Base-by-base conservation (phyloP, 2,797 vertebrate species). In the Anas bernieri region DNA sequence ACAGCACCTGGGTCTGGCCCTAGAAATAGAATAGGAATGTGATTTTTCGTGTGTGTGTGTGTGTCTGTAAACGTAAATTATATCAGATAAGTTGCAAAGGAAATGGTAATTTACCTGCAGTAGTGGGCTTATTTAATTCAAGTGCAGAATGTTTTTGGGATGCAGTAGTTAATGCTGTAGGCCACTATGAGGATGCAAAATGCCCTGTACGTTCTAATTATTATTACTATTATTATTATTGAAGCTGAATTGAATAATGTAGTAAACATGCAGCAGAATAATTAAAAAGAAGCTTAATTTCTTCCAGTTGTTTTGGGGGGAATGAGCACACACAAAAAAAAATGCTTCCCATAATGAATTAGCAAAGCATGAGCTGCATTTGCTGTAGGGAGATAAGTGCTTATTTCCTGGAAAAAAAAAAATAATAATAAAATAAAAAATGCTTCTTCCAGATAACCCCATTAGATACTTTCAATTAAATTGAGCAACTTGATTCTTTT, bases 221-320 rank as follows among this genome's bases (percentile, higher is more conserved):
- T 41, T 48, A n/a, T n/a, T 83, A 62, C 67, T 84, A 66, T 61
- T 77, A 84, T 67, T 90, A 66, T 52, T 52, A 45, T 61, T 80
- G 82, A 96, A 82, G 22, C 17, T 59, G 43, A 80, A 88, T 63
- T 94, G 39, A 93, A 78, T 86, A 84, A 89, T n/a, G 15, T 35
- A 81, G 45, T 64, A 72, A 95, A 91, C 33, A 55, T 76, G n/a
- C 16, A 82, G 28, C n/a, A 68, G 63, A 78, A 76, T 74, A 93
- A 94, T 88, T 80, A 83, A 92, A 92, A 92, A 39, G 14, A 96
- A 91, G 41, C 15, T 68, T 86, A 45, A 86, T 93, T 95, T 93
- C 30, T 93, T 89, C 37, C 52, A 74, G 59, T 78, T 90, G 28
- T 91, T 93, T 93, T 69, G 22, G 54, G 33, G 31, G 28, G 33